Base-by-base conservation (phyloP, 1,140 invertebrate species). In the Maconellicoccus hirsutus region DNA sequence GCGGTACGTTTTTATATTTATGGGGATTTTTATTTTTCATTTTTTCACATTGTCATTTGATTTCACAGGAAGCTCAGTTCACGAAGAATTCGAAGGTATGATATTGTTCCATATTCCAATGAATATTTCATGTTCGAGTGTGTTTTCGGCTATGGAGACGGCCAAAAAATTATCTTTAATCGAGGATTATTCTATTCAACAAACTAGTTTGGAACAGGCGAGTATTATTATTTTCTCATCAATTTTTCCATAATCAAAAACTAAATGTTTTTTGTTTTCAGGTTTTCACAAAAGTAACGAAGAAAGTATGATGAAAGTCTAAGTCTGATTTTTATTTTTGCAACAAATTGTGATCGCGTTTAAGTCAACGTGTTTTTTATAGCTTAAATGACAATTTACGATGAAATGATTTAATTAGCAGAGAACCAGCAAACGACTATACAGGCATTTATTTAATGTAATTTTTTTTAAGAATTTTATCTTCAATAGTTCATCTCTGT, bases 191-290 rank as follows among this genome's bases (percentile, higher is more conserved):
- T 76, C 76, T 14, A 71, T 78, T 22, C 71, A 74, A 70, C 75
- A 77, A 29, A 76, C 76, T 4, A 76, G 74, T 21, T 70, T 78
- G 42, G 76, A 77, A 59, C 75, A 77, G 69, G 75, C 77, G 19
- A 71, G 42, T n/a, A 19, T 19, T 8, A 8, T 52, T 3, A 52
- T 8, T 52, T 52, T 52, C 6, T 52, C 2, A 8, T 19, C 16
- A 8, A 3, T 14, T 16, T 52, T 52, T 52, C 42, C 6, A 16
- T 52, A 16, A 52, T 52, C n/a, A 8, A 8, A 16, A 16, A 52
- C n/a, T 52, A 16, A 16, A 4, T 52, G 2, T 52, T 14, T 52
- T 52, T 16, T 52, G 3, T 52, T 52, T 52, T 16, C 42, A 52
- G 42, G 42, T 52, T 52, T 52, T 52, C 42, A 52, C 42, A 3